phyloP scores from a whole-genome alignment of 2,797 vertebrate genomes.

The Garrulus glandarius region DNA sequence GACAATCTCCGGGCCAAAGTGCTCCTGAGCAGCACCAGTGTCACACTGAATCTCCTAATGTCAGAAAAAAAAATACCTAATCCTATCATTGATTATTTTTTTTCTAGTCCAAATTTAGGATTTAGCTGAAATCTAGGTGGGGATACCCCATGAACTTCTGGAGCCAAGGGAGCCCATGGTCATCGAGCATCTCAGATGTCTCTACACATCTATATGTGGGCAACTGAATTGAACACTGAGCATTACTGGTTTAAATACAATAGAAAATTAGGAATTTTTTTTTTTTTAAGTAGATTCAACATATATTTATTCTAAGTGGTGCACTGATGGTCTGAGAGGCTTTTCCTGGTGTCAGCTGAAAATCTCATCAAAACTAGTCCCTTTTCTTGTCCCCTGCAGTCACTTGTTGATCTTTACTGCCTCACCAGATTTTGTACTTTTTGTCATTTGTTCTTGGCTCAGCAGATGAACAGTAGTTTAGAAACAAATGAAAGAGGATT shows the following conservation, averaged over 20 bases:
- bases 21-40: not conserved
- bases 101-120: not conserved
- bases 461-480: constrained; percentile 37
- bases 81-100: not conserved
- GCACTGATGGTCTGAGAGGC: not conserved
- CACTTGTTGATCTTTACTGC: not conserved
- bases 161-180: not conserved
- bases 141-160: not conserved
- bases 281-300: not conserved
- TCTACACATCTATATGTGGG: not conserved
- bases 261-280: not conserved
- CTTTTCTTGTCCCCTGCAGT: not conserved
- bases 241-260: not conserved
- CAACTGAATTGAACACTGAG: not conserved
- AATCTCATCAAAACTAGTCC: not conserved
- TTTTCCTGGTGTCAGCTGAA: not conserved
- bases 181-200: accelerated
- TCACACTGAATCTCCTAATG: not conserved
- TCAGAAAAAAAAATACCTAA: not conserved
- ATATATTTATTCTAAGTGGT: not conserved
- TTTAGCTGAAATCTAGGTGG: not conserved
- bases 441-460: constrained; percentile 40
- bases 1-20: not conserved
- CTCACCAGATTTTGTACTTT: constrained; percentile 1
- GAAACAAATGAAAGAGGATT: constrained; percentile 34